These are phyloP conservation scores for Lithophane semibrunnea DNA, from an alignment of 2,888 invertebrate species.

Conservation along the genomic window DNA sequence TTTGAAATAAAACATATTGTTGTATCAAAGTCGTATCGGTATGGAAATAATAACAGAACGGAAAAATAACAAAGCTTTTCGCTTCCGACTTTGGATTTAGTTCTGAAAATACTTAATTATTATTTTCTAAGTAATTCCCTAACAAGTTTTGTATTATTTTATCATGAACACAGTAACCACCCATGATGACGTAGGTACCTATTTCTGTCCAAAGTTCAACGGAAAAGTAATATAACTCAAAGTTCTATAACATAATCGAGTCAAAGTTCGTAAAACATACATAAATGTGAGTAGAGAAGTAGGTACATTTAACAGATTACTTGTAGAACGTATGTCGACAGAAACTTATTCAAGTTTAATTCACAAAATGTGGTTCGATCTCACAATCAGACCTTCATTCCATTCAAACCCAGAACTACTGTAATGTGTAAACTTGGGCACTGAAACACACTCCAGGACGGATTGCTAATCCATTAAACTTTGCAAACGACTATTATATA, in stretches of 20 bases:
- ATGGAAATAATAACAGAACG: not conserved
- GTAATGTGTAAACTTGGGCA: not conserved
- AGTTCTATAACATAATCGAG: not conserved
- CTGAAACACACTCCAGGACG: not conserved
- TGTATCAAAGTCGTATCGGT: too few relatives aligned
- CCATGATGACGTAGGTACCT: not conserved
- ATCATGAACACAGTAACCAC: not conserved
- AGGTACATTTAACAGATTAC: not conserved
- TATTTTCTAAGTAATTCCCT: not conserved
- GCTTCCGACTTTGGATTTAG: not conserved
- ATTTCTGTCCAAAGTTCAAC: not conserved
- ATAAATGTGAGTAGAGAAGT: not conserved
- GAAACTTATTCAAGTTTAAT: not conserved
- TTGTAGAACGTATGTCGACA: not conserved
- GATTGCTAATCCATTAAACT: not conserved
- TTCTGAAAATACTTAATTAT: not conserved
- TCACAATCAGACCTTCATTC: conserved; percentile 3
- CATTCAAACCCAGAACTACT: not conserved
- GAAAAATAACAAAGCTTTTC: not conserved
- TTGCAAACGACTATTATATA: not conserved
- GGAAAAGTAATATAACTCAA: not conserved
- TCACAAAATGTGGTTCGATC: not conserved
- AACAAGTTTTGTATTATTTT: not conserved
- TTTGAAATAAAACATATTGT: too few relatives aligned
- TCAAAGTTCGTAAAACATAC: not conserved